Conservation (phyloP, 2,797 vertebrate species). For the Mallotus villosus region DNA sequence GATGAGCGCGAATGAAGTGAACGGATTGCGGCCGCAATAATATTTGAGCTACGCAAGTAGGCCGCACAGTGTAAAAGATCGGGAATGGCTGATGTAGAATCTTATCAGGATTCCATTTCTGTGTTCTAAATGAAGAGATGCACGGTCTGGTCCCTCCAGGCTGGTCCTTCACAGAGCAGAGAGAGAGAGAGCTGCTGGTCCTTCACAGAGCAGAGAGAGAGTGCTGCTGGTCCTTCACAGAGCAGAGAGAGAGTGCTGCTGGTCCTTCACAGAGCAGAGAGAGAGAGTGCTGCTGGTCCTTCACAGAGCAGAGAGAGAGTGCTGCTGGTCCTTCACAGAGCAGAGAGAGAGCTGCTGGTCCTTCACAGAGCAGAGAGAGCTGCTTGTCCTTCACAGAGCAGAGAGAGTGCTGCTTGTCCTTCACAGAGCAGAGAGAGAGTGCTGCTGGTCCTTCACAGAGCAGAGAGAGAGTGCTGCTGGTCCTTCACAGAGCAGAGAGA, state of each 20-base stretch:
- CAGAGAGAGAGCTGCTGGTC: background rate
- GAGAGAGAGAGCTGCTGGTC: too few species aligned
- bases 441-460: background rate
- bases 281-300: too few species aligned
- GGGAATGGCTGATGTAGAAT: background rate
- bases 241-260: background rate
- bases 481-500: background rate
- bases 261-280: too few species aligned
- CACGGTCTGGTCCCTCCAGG: background rate
- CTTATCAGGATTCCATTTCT: background rate
- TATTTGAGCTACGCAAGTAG: too few species aligned
- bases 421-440: background rate
- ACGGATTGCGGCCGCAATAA: too few species aligned
- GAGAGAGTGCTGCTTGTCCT: background rate
- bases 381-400: conserved; percentile 2
- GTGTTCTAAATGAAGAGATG: background rate
- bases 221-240: too few species aligned
- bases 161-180: conserved; percentile 16
- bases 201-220: background rate
- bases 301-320: background rate
- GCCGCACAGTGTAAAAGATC: too few species aligned
- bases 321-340: background rate
- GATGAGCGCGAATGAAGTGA: too few species aligned
- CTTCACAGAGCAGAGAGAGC: background rate
- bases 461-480: background rate